Evolutionary conservation across 1,140 invertebrate species (phyloP), one percentile per base, ranked within the genome.

Genomic region (Cherax quadricarinatus): DNA sequence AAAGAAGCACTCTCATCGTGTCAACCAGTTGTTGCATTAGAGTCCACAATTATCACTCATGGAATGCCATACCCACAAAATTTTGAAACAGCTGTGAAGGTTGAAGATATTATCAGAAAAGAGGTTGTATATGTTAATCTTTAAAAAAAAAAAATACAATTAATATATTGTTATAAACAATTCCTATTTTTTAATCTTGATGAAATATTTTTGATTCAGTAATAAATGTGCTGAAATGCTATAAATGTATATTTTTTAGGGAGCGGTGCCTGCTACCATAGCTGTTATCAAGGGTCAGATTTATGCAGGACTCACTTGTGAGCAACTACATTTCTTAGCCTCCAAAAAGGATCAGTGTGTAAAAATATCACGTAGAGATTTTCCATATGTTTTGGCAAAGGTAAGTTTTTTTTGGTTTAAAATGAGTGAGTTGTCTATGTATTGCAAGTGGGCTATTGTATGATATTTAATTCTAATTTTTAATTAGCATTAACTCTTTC

Each of bases 1-100:
- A 18, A 57, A 30, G 84, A 78, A 41, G 97, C 97, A 14, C 95
- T 97, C 60, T 94, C 95, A 75, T 95, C 95, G 84, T 94, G 95
- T 7, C 94, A 96, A 93, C 97, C 98, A 3, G 96, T 99, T 85
- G 98, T 99, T 10, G 98, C 99, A 5, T 95, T 99, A 92, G 99
- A 99, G 96, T 99, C 98, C 18, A 99, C 99, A 4, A 99, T 99
- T 82, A 98, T 99, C 78, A 99, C 99, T 3, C 99, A 99, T 96
- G 99, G 99, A 75, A 98, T 99, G 97, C 99, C 99, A 0, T 98
- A 97, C 95, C 99, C 99, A 0, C 95, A 97, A 66, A 99, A 99
- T 96, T 95, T 99, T 80, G 95, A 97, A 93, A 99, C 98, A 53
- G 98, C 98, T 6, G 66, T 97, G 21, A 95, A 96, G 24, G 89